Conservation (phyloP, 2,113 vertebrate species). For the Bufo gargarizans region DNA sequence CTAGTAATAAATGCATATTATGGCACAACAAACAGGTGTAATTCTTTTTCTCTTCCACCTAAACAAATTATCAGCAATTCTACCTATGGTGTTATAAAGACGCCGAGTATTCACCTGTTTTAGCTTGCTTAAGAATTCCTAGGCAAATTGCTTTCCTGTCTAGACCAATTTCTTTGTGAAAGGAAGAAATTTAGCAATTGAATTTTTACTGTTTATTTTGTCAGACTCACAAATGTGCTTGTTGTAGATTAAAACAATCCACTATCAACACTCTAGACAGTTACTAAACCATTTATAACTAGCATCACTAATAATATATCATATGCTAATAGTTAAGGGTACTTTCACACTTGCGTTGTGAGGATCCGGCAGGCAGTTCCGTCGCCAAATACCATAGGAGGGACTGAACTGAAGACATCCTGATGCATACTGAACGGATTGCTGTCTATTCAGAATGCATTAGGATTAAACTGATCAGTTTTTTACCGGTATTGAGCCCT, state of each 20-base stretch:
- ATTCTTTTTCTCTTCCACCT: neutral
- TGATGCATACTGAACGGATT: too few relatives aligned
- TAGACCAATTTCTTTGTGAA: conserved; percentile 17
- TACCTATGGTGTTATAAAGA: neutral
- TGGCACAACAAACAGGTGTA: too few relatives aligned
- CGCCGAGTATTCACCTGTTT: too few relatives aligned
- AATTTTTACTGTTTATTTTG: neutral
- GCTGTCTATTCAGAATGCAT: too few relatives aligned
- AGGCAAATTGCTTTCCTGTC: conserved; percentile 26
- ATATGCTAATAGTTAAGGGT: neutral
- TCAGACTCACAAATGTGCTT: neutral
- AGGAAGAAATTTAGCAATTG: neutral
- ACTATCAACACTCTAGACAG: neutral
- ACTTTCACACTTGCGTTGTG: too few relatives aligned
- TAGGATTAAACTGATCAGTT: too few relatives aligned
- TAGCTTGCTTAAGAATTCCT: neutral
- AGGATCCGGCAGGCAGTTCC: too few relatives aligned
- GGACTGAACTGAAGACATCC: too few relatives aligned
- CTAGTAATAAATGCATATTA: neutral
- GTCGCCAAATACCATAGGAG: too few relatives aligned
- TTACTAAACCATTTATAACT: neutral
- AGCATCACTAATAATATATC: neutral
- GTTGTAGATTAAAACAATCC: neutral
- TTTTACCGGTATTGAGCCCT: too few relatives aligned
- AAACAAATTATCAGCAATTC: neutral